Percentiles rank a stretch among this genome's conserved stretches.
Evolutionary conservation across 2,888 invertebrate species (phyloP).

Genomic region (Plebejus anna): DNA sequence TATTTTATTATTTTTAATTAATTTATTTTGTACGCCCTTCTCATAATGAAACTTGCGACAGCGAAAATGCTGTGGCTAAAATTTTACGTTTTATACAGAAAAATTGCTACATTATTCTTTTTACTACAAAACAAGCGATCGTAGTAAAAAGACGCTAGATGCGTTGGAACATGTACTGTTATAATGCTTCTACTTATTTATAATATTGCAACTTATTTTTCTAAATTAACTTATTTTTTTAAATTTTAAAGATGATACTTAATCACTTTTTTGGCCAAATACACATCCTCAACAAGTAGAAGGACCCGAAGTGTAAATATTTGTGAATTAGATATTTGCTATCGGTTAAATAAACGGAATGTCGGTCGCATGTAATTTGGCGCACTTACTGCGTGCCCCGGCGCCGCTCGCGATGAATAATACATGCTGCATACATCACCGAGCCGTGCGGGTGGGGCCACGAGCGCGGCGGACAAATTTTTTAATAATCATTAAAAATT

Average conservation of each 20-base stretch:
- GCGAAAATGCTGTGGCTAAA: background rate
- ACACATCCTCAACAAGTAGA: background rate
- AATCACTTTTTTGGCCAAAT: too few relatives aligned
- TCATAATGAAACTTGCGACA: background rate
- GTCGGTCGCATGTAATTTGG: slow-evolving; percentile 47
- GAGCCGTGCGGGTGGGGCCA: slow-evolving; percentile 48
- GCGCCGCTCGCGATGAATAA: slow-evolving; percentile 70
- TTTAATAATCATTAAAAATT: too few relatives aligned
- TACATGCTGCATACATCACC: slow-evolving; percentile 68
- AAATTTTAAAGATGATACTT: too few relatives aligned
- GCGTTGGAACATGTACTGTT: too few relatives aligned
- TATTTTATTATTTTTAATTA: slow-evolving; percentile 25
- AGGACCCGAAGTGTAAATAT: background rate
- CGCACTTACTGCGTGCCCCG: slow-evolving; percentile 59
- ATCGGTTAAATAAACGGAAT: slow-evolving; percentile 3
- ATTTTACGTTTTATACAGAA: background rate
- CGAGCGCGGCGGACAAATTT: slow-evolving; percentile 36
- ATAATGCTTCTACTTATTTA: too few relatives aligned
- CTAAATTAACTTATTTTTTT: background rate
- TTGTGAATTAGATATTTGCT: slow-evolving; percentile 11
- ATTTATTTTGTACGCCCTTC: slow-evolving; percentile 11
- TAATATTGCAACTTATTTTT: background rate
- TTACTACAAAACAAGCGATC: background rate
- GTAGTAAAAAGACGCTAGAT: background rate
- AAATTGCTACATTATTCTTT: background rate